These are phyloP conservation scores for Leptinotarsa rubiginosa DNA, from an alignment of 2,888 invertebrate species.

Conservation along the genomic window DNA sequence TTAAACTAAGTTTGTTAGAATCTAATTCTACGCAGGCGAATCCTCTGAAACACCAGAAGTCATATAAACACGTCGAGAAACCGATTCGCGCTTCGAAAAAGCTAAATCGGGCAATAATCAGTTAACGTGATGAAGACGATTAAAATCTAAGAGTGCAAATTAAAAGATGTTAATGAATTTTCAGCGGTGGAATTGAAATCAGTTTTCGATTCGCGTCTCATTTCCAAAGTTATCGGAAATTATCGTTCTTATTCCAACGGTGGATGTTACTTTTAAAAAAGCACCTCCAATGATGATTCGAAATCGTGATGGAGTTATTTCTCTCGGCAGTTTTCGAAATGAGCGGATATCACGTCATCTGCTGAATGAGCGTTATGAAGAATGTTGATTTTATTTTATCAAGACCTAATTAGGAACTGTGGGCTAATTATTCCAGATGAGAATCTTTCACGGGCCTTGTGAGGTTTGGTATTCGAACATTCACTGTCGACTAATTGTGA, in stretches of 20 bases:
- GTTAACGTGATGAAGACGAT: slow-evolving; percentile 53
- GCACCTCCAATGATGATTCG: slow-evolving; percentile 32
- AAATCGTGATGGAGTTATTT: slow-evolving; percentile 34
- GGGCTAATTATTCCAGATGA: not conserved
- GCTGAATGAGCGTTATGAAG: slow-evolving; percentile 16
- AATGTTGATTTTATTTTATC: slow-evolving; percentile 9
- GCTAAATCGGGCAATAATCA: slow-evolving; percentile 47
- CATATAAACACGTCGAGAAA: not conserved
- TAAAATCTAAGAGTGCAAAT: slow-evolving; percentile 54
- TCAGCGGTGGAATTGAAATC: slow-evolving; percentile 55
- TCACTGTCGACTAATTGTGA: too few species aligned
- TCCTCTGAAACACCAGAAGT: not conserved
- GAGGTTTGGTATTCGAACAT: too few species aligned
- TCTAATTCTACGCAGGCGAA: not conserved
- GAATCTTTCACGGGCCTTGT: not conserved
- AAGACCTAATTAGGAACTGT: not conserved
- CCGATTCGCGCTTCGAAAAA: not conserved
- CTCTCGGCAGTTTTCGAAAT: slow-evolving; percentile 25
- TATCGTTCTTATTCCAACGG: slow-evolving; percentile 57
- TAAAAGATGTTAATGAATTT: slow-evolving; percentile 57
- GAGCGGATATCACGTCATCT: slow-evolving; percentile 27
- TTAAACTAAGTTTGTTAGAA: not conserved
- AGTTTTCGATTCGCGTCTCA: slow-evolving; percentile 61
- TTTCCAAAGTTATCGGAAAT: slow-evolving; percentile 63
- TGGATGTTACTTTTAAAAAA: slow-evolving; percentile 50